Percentiles rank a stretch among this genome's conserved stretches.
Evolutionary conservation across 2,797 vertebrate species (phyloP).

Genomic region (Ctenosaura bakeri): DNA sequence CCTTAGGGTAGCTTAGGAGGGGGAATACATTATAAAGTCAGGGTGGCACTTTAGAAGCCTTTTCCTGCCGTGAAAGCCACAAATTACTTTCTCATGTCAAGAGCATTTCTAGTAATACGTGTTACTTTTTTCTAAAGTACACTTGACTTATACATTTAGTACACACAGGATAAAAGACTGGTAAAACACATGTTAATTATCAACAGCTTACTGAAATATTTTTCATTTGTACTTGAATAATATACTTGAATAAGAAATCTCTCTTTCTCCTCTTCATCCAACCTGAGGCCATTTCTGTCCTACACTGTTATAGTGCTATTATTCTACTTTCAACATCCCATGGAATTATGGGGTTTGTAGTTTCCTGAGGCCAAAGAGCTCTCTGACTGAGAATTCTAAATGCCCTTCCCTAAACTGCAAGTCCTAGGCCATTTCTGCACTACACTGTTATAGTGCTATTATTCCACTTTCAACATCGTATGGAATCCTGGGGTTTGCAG

Average conservation of each 20-base stretch:
- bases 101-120: not conserved
- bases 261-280: not conserved
- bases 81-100: not conserved
- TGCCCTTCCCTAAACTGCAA: too few species aligned
- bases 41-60: not conserved
- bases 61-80: constrained; percentile 18
- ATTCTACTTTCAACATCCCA: too few species aligned
- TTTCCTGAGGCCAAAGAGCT: too few species aligned
- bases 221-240: too few species aligned
- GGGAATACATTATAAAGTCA: constrained; percentile 21
- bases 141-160: not conserved
- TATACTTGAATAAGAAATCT: not conserved
- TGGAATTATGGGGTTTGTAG: too few species aligned
- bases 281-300: not conserved
- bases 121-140: not conserved
- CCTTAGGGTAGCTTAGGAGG: not conserved
- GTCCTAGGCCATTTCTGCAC: too few species aligned
- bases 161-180: not conserved
- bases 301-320: too few species aligned
- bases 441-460: too few species aligned
- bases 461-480: too few species aligned
- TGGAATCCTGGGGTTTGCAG: too few species aligned
- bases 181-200: not conserved
- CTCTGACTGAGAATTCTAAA: too few species aligned
- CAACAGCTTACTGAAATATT: not conserved